Conservation (phyloP, 2,113 vertebrate species). For the Dromiciops gliroides region DNA sequence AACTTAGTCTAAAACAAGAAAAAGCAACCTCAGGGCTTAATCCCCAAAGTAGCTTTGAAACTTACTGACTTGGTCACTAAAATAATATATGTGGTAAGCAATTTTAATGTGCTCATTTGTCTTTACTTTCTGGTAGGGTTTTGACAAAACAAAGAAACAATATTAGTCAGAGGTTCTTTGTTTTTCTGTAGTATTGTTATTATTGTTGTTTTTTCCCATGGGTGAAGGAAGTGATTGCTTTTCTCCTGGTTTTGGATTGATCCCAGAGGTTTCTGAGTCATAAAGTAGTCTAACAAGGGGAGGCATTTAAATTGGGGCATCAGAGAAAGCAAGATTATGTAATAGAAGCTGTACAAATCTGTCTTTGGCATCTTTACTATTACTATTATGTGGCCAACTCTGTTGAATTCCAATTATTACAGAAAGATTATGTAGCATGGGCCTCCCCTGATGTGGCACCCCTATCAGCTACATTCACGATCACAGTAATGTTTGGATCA, state of each 20-base stretch:
- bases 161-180: neutral
- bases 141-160: neutral
- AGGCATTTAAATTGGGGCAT: slow-evolving; percentile 34
- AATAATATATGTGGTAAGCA: neutral
- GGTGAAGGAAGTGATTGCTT: neutral
- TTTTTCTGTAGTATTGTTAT: neutral
- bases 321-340: slow-evolving; percentile 8
- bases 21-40: neutral
- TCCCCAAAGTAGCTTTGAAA: neutral
- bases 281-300: neutral
- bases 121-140: neutral
- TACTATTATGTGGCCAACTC: slow-evolving; percentile 53
- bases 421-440: neutral
- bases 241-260: neutral
- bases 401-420: slow-evolving; percentile 37
- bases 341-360: slow-evolving; percentile 46
- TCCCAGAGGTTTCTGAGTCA: slow-evolving; percentile 58
- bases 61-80: neutral
- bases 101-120: neutral
- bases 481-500: neutral
- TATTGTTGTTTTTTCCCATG: neutral
- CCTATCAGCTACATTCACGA: neutral
- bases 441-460: neutral
- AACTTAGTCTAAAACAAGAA: neutral
- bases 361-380: slow-evolving; percentile 35